phyloP scores from a whole-genome alignment of 2,113 vertebrate genomes.

The Sarotherodon lohbergeri region DNA sequence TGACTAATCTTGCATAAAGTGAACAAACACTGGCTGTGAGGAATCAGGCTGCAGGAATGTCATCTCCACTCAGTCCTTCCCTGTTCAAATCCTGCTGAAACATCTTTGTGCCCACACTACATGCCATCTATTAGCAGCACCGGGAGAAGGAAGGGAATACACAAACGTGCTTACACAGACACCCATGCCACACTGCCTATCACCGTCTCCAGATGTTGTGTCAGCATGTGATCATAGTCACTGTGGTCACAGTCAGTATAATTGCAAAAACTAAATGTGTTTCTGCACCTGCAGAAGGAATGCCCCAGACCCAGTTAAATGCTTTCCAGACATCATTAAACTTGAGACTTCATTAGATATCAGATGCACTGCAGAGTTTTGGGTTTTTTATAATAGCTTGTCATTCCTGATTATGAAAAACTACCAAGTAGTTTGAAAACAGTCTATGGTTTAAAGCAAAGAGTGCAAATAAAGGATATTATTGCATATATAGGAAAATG shows the following conservation, averaged over 20 bases:
- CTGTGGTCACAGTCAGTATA: background rate
- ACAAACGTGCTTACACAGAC: background rate
- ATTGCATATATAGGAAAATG: background rate
- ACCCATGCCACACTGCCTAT: background rate
- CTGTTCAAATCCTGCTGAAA: background rate
- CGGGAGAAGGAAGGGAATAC: background rate
- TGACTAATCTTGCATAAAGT: background rate
- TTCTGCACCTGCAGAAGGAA: background rate
- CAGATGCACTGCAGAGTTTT: background rate
- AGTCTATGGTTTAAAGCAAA: background rate
- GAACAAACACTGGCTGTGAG: background rate
- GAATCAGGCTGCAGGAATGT: background rate
- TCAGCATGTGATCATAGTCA: conserved; percentile 16
- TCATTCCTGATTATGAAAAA: background rate
- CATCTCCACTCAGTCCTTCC: background rate
- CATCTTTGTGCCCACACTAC: background rate
- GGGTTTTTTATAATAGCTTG: background rate
- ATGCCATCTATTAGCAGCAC: background rate
- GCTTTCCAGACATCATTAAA: background rate
- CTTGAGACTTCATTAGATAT: background rate
- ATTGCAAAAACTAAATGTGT: background rate
- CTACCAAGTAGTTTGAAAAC: background rate
- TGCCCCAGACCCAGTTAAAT: background rate
- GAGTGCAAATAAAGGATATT: background rate
- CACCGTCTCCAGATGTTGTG: conserved; percentile 23